These are phyloP conservation scores for Graphium colonna DNA, from an alignment of 2,888 invertebrate species.

Conservation along the genomic window DNA sequence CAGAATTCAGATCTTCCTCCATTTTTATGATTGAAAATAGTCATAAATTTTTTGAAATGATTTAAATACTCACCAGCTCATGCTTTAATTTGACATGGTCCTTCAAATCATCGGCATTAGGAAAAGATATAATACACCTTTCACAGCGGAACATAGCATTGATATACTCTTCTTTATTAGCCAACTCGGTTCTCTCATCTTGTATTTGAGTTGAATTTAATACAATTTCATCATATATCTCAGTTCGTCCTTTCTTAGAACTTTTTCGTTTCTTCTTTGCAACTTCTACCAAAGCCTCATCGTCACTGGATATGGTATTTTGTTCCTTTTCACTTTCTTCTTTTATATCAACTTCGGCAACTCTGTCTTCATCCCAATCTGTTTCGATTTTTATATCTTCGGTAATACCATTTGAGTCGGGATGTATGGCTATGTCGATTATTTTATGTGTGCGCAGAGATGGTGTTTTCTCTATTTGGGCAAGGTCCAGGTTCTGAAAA, in stretches of 20 bases:
- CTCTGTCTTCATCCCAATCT: constrained; percentile 8
- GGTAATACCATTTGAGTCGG: constrained; percentile 1
- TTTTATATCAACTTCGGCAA: constrained; percentile 1
- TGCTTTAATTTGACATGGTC: constrained; percentile 58
- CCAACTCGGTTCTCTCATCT: constrained; percentile 45
- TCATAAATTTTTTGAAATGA: too few species aligned
- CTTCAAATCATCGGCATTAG: constrained; percentile 58
- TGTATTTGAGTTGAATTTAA: constrained; percentile 45
- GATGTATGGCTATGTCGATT: constrained; percentile 3
- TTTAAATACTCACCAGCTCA: constrained; percentile 46
- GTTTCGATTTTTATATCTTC: constrained; percentile 17
- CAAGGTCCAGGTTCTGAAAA: constrained; percentile 14
- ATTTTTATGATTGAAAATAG: too few species aligned
- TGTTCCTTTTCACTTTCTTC: constrained; percentile 29
- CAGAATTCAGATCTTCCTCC: too few species aligned
- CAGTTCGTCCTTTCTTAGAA: constrained; percentile 25
- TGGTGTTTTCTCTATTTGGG: constrained; percentile 1
- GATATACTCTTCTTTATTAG: constrained; percentile 49
- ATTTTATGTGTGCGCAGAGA: constrained; percentile 7
- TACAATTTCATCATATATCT: constrained; percentile 44
- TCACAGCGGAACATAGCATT: constrained; percentile 65
- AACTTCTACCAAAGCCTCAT: constrained; percentile 32
- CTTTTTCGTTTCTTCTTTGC: constrained; percentile 31
- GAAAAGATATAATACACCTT: constrained; percentile 52
- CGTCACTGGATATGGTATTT: constrained; percentile 34